Evolutionary conservation across 2,113 vertebrate genomes (phyloP).

Genomic region (Dasyprocta punctata): DNA sequence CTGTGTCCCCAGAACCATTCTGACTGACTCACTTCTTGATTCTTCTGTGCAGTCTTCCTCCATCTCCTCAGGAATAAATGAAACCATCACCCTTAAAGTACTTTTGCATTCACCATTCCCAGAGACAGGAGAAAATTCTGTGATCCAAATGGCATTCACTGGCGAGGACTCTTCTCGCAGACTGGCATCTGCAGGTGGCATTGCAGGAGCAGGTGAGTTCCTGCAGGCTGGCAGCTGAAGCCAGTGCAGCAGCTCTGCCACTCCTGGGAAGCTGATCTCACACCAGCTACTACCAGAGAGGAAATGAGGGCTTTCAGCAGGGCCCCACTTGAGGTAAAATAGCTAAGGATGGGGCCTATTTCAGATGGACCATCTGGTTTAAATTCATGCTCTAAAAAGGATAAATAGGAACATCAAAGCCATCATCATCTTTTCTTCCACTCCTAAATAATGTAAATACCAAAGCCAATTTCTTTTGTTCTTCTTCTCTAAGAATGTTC

Average conservation of each 20-base stretch:
- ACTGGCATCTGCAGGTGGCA: not conserved
- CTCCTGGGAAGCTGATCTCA: not conserved
- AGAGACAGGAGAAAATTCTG: not conserved
- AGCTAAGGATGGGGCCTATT: slow-evolving; percentile 5
- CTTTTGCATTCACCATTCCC: not conserved
- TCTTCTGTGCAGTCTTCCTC: not conserved
- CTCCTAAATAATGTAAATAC: slow-evolving; percentile 54
- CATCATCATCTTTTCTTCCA: slow-evolving; percentile 23
- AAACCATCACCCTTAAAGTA: not conserved
- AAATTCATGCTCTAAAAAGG: slow-evolving; percentile 37
- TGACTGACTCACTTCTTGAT: not conserved
- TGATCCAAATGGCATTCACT: not conserved
- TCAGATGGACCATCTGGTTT: slow-evolving; percentile 63
- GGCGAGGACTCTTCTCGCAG: not conserved
- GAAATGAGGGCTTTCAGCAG: not conserved
- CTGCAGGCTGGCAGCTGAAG: not conserved
- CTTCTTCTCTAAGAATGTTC: slow-evolving; percentile 29
- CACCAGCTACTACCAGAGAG: slow-evolving; percentile 7
- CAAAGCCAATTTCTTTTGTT: slow-evolving; percentile 43
- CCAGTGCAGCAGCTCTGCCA: not conserved
- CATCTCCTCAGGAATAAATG: not conserved
- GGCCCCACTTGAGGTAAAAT: not conserved
- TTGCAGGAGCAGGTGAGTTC: not conserved
- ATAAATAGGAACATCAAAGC: slow-evolving; percentile 69
- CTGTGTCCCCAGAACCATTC: not conserved